phyloP scores from a whole-genome alignment of 2,113 vertebrate genomes.

The Corydoras sp. region DNA sequence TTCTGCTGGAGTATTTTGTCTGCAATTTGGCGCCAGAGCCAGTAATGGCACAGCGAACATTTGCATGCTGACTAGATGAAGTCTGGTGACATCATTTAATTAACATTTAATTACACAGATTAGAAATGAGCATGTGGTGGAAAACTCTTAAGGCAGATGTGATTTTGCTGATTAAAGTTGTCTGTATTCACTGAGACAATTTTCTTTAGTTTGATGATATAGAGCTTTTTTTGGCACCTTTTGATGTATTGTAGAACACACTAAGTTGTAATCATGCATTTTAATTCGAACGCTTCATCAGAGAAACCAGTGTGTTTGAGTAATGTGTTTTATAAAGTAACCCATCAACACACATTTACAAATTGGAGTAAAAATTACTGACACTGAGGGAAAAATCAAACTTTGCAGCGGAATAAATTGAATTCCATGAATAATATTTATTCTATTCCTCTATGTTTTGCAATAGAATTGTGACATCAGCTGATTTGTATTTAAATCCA shows the following conservation, averaged over 20 bases:
- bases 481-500: too few species aligned
- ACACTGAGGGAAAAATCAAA: too few species aligned
- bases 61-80: constrained; percentile 2
- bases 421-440: too few species aligned
- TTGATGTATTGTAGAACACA: background rate
- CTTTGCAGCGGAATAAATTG: too few species aligned
- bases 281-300: background rate
- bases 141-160: background rate
- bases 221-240: background rate
- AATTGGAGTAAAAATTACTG: too few species aligned
- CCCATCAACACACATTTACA: too few species aligned
- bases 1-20: constrained; percentile 55
- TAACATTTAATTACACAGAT: constrained; percentile 6
- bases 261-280: background rate
- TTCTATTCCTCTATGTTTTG: too few species aligned
- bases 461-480: too few species aligned
- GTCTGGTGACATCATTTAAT: constrained; percentile 14
- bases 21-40: constrained; percentile 5
- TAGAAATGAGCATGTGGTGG: background rate
- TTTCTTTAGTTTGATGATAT: too few species aligned
- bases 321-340: too few species aligned
- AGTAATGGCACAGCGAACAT: background rate
- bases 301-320: background rate
- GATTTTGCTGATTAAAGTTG: background rate
- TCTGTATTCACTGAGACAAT: too few species aligned